A percentile compares a stretch with the other conserved stretches of the same genome.
Conservation (phyloP, 2,113 vertebrate genomes). For the Halichoerus grypus region DNA sequence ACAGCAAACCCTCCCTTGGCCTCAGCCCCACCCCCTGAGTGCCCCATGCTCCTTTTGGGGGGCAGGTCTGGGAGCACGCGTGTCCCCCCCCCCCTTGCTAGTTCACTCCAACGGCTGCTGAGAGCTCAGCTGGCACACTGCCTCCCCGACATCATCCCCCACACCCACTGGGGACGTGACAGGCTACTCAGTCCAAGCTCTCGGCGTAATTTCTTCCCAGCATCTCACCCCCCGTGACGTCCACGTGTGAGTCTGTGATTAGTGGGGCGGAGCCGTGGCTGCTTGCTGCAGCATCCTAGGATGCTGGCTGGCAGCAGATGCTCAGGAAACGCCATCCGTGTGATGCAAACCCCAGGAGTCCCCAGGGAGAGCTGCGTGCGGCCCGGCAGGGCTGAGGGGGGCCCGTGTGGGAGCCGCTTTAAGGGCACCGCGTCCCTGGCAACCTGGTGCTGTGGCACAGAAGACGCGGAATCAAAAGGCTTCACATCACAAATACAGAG, state of each 20-base stretch:
- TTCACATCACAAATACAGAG: slow-evolving; percentile 60
- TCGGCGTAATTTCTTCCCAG: background rate
- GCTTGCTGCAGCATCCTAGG: background rate
- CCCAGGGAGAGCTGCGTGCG: background rate
- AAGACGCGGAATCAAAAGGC: slow-evolving; percentile 35
- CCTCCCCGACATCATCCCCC: background rate
- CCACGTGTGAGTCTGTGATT: background rate
- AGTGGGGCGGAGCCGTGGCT: accelerated
- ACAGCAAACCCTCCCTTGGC: background rate
- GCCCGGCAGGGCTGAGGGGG: background rate
- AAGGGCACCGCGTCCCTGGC: background rate
- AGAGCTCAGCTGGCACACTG: background rate
- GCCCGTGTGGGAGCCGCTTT: background rate
- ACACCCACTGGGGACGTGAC: background rate
- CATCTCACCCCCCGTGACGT: background rate
- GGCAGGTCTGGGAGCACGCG: background rate
- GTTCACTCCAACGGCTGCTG: accelerated
- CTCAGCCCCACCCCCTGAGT: background rate
- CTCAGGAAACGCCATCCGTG: background rate
- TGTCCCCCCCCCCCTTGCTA: background rate
- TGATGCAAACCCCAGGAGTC: background rate
- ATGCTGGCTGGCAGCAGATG: background rate
- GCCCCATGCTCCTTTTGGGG: accelerated
- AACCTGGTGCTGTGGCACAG: background rate
- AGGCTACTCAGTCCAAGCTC: background rate